phyloP scores from a whole-genome alignment of 1,140 invertebrate species.

The Zophobas morio region DNA sequence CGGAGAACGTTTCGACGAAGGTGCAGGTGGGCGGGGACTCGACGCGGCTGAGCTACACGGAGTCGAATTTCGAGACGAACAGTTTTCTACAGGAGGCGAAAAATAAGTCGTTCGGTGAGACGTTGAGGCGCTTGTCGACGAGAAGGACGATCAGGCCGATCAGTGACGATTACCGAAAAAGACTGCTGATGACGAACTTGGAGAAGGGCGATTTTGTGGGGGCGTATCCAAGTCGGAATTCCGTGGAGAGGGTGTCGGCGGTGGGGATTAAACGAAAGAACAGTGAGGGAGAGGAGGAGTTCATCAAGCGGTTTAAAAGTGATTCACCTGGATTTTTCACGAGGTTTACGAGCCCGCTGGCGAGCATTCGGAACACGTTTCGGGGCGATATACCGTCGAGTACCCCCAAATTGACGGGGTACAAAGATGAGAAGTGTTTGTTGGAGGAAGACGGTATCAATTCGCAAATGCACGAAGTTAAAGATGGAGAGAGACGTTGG shows the following conservation, averaged over 20 bases:
- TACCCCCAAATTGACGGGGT: slow-evolving; percentile 64
- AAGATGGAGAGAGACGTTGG: slow-evolving; percentile 55
- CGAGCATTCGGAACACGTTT: slow-evolving; percentile 58
- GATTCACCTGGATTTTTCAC: slow-evolving; percentile 59
- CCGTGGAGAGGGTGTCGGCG: slow-evolving; percentile 51
- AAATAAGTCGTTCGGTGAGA: slow-evolving; percentile 58
- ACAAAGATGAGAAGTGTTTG: slow-evolving; percentile 58
- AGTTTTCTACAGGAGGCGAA: slow-evolving; percentile 52
- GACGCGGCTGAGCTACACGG: slow-evolving; percentile 55
- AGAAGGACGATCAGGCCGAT: slow-evolving; percentile 60
- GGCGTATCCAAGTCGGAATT: slow-evolving; percentile 48
- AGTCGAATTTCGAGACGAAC: slow-evolving; percentile 42
- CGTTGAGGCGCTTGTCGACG: slow-evolving; percentile 58
- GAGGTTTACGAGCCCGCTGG: slow-evolving; percentile 62
- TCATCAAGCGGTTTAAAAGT: slow-evolving; percentile 59
- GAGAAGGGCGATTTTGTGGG: slow-evolving; percentile 54
- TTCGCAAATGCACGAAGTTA: slow-evolving; percentile 24
- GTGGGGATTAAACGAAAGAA: slow-evolving; percentile 60
- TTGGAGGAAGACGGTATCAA: slow-evolving; percentile 51
- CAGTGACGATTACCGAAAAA: slow-evolving; percentile 57
- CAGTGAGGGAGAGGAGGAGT: slow-evolving; percentile 44
- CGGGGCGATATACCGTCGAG: slow-evolving; percentile 57
- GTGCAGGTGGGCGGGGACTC: slow-evolving; percentile 61
- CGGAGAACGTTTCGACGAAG: slow-evolving; percentile 58
- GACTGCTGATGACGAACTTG: slow-evolving; percentile 54